These are phyloP conservation scores for Sebastolobus alascanus DNA, from an alignment of 2,797 vertebrate species.

Conservation along the genomic window DNA sequence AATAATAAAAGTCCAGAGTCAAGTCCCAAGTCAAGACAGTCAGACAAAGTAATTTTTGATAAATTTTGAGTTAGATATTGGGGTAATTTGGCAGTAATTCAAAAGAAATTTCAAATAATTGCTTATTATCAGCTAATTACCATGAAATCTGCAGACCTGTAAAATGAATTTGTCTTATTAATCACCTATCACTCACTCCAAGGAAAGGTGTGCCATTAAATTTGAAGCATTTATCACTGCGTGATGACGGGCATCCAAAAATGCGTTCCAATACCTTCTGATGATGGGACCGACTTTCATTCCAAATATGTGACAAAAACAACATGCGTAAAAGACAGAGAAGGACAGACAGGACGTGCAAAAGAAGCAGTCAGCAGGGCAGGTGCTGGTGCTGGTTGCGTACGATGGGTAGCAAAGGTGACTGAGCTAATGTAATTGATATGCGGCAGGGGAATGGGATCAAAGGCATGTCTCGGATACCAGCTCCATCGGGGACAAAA, in stretches of 20 bases:
- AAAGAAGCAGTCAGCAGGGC: constrained; percentile 34
- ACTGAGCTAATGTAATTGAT: constrained; percentile 80
- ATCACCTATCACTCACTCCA: neutral
- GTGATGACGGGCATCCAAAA: neutral
- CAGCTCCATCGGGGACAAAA: constrained; percentile 59
- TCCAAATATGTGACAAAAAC: constrained; percentile 16
- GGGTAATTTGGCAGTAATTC: too few species aligned
- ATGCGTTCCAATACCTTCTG: neutral
- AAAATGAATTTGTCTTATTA: neutral
- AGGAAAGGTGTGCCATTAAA: neutral
- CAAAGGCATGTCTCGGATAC: constrained; percentile 75
- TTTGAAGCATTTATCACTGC: neutral
- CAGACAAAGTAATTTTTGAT: too few species aligned
- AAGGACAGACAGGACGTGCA: constrained; percentile 54
- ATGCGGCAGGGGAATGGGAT: constrained; percentile 65
- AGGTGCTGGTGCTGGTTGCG: constrained; percentile 51
- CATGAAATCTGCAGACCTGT: too few species aligned
- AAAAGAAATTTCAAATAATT: too few species aligned
- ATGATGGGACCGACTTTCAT: neutral
- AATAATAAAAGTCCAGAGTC: too few species aligned
- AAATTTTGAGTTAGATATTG: too few species aligned
- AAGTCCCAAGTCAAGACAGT: too few species aligned
- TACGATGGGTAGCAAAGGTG: constrained; percentile 73
- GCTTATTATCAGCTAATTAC: too few species aligned
- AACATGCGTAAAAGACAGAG: constrained; percentile 14